Percentiles rank a stretch among this genome's conserved stretches.
Evolutionary conservation across 2,113 vertebrate species (phyloP).

Genomic region (Mus musculus): DNA sequence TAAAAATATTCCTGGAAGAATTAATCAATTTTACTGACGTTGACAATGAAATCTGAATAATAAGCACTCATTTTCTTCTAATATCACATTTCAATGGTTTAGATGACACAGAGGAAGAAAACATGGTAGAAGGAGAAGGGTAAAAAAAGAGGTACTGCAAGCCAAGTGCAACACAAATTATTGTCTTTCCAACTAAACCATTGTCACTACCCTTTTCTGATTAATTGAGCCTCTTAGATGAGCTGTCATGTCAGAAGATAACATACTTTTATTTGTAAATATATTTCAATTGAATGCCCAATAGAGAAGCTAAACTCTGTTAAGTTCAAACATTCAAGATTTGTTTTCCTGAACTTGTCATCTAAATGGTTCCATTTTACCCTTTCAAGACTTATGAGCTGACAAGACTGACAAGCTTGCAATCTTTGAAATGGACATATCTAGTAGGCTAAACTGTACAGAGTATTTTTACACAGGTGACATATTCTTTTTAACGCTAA

Average conservation of each 20-base stretch:
- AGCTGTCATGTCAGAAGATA: neutral
- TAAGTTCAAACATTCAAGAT: conserved; percentile 53
- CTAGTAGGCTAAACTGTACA: neutral
- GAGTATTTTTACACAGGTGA: neutral
- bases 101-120: neutral
- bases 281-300: conserved; percentile 45
- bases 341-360: conserved; percentile 64
- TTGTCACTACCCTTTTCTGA: neutral
- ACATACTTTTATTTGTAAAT: conserved; percentile 54
- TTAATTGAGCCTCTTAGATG: neutral
- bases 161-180: neutral
- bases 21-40: neutral
- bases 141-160: neutral
- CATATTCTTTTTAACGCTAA: conserved; percentile 12
- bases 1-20: neutral
- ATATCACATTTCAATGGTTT: neutral
- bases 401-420: conserved; percentile 54
- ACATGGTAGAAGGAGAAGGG: neutral
- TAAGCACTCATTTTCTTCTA: neutral
- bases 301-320: neutral
- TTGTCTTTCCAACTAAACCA: neutral
- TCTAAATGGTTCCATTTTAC: conserved; percentile 62
- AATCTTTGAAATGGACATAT: conserved; percentile 50
- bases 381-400: conserved; percentile 46
- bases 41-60: neutral